A percentile compares a stretch with the other conserved stretches of the same genome.
Conservation (phyloP, 2,797 vertebrate genomes). For the Jordanella pulchra region DNA sequence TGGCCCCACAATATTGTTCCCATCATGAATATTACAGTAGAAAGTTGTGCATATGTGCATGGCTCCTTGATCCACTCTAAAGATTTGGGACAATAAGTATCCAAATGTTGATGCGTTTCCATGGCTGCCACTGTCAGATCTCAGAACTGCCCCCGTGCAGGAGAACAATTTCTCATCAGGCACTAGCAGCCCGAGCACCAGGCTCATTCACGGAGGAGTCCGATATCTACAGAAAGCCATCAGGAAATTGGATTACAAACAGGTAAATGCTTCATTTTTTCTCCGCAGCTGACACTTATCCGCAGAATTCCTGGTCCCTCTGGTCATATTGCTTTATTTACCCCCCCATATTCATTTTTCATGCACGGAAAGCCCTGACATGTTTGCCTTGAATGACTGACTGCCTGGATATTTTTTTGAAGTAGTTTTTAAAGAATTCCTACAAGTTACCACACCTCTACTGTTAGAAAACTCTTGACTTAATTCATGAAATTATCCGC, state of each 20-base stretch:
- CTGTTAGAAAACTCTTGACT: slow-evolving; percentile 64
- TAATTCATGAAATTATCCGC: slow-evolving; percentile 77
- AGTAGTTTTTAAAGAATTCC: slow-evolving; percentile 74
- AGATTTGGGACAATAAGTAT: slow-evolving; percentile 84
- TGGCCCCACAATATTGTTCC: slow-evolving; percentile 78
- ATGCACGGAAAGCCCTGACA: slow-evolving; percentile 81
- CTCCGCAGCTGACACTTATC: slow-evolving; percentile 85
- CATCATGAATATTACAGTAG: slow-evolving; percentile 78
- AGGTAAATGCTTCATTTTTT: slow-evolving; percentile 97
- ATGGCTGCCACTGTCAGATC: slow-evolving; percentile 86
- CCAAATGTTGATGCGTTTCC: slow-evolving; percentile 85
- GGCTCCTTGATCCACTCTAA: slow-evolving; percentile 77
- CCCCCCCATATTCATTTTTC: slow-evolving; percentile 83
- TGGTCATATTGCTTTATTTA: slow-evolving; percentile 90
- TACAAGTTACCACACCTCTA: slow-evolving; percentile 61
- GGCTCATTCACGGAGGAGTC: slow-evolving; percentile 96
- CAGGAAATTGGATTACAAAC: slow-evolving; percentile 96
- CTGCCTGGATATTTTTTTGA: slow-evolving; percentile 63
- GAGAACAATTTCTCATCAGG: slow-evolving; percentile 95
- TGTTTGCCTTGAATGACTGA: slow-evolving; percentile 79
- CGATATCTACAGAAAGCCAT: slow-evolving; percentile 98
- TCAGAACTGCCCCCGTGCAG: slow-evolving; percentile 91
- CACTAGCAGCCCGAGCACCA: slow-evolving; percentile 92
- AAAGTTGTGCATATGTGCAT: slow-evolving; percentile 82
- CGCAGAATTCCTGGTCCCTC: slow-evolving; percentile 84